Percentiles rank a stretch among this genome's conserved stretches.
Conservation (phyloP, 2,113 vertebrate genomes). For the Erpornis zantholeuca region DNA sequence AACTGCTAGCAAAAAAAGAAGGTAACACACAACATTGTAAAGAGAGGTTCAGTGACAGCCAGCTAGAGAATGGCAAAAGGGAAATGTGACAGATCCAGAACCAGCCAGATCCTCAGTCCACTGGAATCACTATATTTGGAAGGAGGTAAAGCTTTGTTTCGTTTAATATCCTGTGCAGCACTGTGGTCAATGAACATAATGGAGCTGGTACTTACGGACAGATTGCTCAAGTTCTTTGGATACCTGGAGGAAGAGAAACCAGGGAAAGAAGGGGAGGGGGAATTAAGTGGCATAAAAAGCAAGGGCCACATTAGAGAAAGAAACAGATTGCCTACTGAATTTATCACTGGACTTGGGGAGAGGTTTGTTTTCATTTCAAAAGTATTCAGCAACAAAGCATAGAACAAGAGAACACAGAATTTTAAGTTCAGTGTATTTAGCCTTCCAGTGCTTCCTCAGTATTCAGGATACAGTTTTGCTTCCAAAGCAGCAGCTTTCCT, state of each 20-base stretch:
- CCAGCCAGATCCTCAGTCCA: background rate
- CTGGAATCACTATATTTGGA: background rate
- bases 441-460: background rate
- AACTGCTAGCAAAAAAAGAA: background rate
- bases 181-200: background rate
- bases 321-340: background rate
- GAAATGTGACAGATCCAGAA: background rate
- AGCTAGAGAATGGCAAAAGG: background rate
- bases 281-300: background rate
- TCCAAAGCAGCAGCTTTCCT: constrained; percentile 29
- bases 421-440: background rate
- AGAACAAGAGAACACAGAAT: background rate
- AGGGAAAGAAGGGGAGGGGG: background rate
- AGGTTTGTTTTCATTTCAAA: background rate
- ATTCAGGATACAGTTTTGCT: background rate
- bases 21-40: background rate
- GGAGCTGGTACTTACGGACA: background rate
- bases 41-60: background rate
- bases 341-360: background rate
- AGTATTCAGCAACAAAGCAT: background rate
- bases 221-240: background rate
- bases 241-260: background rate
- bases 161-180: background rate
- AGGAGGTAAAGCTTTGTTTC: background rate
- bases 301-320: background rate